Conservation (phyloP, 2,797 vertebrate species). For the Harpagifer antarcticus region DNA sequence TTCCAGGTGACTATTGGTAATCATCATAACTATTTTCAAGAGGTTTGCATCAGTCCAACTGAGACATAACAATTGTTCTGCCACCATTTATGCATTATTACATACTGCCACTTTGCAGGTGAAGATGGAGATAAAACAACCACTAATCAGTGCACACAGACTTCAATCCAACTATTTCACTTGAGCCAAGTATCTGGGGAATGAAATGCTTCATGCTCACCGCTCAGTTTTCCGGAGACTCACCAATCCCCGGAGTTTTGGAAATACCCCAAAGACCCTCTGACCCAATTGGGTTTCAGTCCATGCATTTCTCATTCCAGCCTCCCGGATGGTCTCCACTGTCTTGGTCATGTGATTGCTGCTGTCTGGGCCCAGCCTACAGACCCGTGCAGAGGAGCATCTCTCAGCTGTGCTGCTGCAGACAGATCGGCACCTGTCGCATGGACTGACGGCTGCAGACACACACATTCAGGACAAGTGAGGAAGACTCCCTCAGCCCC, state of each 20-base stretch:
- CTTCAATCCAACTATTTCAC: conserved; percentile 1
- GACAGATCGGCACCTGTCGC: conserved; percentile 66
- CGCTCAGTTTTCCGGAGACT: conserved; percentile 16
- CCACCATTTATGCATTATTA: background rate
- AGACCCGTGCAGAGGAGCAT: conserved; percentile 60
- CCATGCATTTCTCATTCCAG: conserved; percentile 55
- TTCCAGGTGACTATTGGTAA: background rate
- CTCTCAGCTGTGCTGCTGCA: conserved; percentile 34
- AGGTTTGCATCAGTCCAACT: background rate
- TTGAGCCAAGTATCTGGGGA: background rate
- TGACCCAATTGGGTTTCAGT: conserved; percentile 74
- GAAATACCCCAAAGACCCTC: conserved; percentile 55
- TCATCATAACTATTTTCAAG: background rate
- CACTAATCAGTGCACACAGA: conserved; percentile 5
- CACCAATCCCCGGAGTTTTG: conserved; percentile 15
- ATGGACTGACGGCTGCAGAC: conserved; percentile 39
- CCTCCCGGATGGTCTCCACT: conserved; percentile 2
- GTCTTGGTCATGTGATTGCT: conserved; percentile 70
- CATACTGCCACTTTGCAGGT: background rate
- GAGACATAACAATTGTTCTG: background rate
- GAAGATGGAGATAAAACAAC: background rate
- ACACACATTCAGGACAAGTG: conserved; percentile 43
- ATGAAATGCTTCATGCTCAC: conserved; percentile 31
- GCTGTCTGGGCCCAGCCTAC: conserved; percentile 60
- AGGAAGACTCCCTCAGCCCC: conserved; percentile 33